Base-by-base conservation (phyloP, 64 coral and sea anemone genomes). In the Orbicella faveolata region DNA sequence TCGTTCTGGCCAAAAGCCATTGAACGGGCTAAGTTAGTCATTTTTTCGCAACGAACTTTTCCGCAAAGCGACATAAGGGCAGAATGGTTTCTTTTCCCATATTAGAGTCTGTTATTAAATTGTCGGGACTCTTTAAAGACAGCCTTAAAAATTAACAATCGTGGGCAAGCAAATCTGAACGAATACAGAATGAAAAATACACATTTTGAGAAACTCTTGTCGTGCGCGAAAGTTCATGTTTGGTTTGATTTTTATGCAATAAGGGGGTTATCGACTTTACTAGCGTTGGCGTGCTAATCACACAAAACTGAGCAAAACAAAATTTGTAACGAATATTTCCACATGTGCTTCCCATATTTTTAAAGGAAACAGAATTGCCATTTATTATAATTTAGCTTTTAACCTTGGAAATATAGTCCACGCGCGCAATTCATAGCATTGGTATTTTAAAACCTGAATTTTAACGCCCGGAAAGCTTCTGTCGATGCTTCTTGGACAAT, bases 361-460 rank as follows among this genome's bases (percentile, higher is more conserved):
- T 79, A 34, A 79, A 79, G 48, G 16, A 23, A 52, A 84, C 61
- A 78, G 21, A 14, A 25, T 57, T 79, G 7, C 55, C 55, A 70
- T 13, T 65, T 3, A n/a, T 11, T n/a, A 2, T 26, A 30, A 79
- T 57, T 79, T 59, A 54, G 77, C 77, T 79, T 79, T 79, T 59
- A 33, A 57, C 77, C 20, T 57, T 33, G 77, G 21, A 2, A 57
- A 61, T 33, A 17, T 34, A 6, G 4, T 9, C 10, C 2, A 59
- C 15, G 55, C 55, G 10, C 55, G 55, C 55, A 13, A 4, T 15
- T 34, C 12, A 52, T 16, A 23, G 75, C 75, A 11, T 20, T 52
- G 75, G 75, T 39, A 78, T 51, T 78, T 78, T 78, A 78, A 59
- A 59, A 10, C 37, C 17, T 78, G 4, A n/a, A 52, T 78, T 78